Base-by-base conservation (phyloP, 64 coral and sea anemone species). In the Platygyra sinensis region DNA sequence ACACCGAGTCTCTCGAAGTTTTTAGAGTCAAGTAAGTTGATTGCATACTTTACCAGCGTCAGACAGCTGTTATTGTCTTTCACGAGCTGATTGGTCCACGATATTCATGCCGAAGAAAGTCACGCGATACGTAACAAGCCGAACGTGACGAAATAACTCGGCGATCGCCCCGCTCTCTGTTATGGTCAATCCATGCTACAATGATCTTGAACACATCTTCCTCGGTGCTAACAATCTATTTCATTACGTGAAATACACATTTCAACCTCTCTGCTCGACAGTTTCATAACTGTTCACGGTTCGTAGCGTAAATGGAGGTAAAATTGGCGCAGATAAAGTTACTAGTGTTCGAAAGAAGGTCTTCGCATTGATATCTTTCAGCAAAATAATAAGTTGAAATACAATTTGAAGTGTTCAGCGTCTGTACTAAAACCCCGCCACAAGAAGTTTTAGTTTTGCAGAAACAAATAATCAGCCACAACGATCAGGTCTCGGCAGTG, bases 71-170 rank as follows among this genome's bases (percentile, higher is more conserved):
- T 22, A 69, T 69, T 25, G 20, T 27, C 65, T 69, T 69, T 28
- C 7, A 25, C 65, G 4, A 69, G 31, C 11, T n/a, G 2, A 60
- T 82, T 82, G 33, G 80, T 63, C n/a, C 50, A 65, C 80, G 52
- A 61, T 11, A 67, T n/a, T 83, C 63, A 62, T 30, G 2, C 0
- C 30, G 11, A 3, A 83, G 57, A 67, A 6, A 59, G 57, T 83
- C 80, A 67, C 80, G 57, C 60, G 65, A 67, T 67, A 85, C 30
- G 3, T 46, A 76, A 20, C 17, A 5, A 75, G 30, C 39, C 73
- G 36, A 75, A 75, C 73, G 33, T 75, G 73, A 36, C 73, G 73
- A 75, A 75, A 75, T 46, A 75, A 20, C 29, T 75, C 31, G 13
- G 1, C 73, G 19, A 36, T 76, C 18, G 50, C 74, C 38, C 32